Conservation (phyloP, 2,797 vertebrate species). For the Anguilla obscura region DNA sequence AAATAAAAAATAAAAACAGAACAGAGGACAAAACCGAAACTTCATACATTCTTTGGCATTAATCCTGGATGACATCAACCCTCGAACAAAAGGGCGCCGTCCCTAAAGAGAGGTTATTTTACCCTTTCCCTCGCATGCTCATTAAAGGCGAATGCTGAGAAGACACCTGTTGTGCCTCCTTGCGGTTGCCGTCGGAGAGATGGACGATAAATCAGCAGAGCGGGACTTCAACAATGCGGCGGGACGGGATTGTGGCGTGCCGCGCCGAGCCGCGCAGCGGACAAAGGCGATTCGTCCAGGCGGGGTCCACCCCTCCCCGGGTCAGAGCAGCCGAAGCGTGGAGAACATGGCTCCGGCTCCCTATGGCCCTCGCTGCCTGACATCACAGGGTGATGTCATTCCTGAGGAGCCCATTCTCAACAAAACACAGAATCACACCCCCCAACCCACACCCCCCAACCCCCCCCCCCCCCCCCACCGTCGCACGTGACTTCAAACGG, state of each 20-base stretch:
- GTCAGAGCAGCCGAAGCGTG: background rate
- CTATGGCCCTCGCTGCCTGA: background rate
- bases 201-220: background rate
- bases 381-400: conserved; percentile 8
- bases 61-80: background rate
- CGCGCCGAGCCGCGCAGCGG: no score
- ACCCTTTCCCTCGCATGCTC: background rate
- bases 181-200: background rate
- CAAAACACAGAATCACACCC: background rate
- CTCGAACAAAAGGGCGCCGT: conserved; percentile 1
- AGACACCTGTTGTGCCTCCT: conserved; percentile 2
- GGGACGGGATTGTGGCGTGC: background rate
- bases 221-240: conserved; percentile 19
- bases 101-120: background rate
- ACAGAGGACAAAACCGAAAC: background rate
- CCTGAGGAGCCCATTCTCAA: background rate
- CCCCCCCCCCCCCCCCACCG: background rate
- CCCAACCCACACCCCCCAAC: background rate
- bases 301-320: background rate
- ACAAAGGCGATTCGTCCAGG: background rate
- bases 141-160: background rate
- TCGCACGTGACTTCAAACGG: background rate
- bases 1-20: conserved; percentile 5
- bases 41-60: conserved; percentile 12
- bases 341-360: background rate